These are phyloP conservation scores for Furnarius figulus DNA, from an alignment of 2,113 vertebrate genomes.

Conservation along the genomic window DNA sequence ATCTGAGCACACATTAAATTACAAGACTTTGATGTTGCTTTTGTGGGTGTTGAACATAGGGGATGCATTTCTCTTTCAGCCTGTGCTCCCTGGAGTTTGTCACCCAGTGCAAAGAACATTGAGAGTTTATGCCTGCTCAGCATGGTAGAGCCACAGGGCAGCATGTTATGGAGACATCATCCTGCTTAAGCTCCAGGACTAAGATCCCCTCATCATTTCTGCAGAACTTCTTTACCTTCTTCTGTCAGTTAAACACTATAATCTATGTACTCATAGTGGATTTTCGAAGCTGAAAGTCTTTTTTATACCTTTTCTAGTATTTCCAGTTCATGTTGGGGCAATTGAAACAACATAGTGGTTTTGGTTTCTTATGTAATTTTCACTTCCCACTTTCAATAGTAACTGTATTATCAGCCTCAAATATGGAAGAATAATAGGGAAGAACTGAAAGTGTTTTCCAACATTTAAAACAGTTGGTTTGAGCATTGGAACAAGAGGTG, in stretches of 20 bases:
- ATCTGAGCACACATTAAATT: not conserved
- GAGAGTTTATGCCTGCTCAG: not conserved
- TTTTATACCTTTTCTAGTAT: not conserved
- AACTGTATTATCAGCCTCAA: not conserved
- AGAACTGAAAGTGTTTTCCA: not conserved
- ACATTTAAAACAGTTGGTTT: not conserved
- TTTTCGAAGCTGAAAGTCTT: not conserved
- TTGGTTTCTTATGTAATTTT: not conserved
- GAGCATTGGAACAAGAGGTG: not conserved
- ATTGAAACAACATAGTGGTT: not conserved
- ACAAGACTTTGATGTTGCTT: constrained; percentile 16
- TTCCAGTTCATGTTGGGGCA: not conserved
- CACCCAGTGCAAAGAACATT: not conserved
- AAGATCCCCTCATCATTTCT: not conserved
- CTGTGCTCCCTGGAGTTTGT: not conserved
- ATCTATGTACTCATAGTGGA: not conserved
- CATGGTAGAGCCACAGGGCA: not conserved
- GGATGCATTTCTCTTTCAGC: not conserved
- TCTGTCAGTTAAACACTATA: not conserved
- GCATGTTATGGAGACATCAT: not conserved
- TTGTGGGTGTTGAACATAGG: not conserved
- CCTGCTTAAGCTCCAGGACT: not conserved
- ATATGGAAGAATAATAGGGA: not conserved
- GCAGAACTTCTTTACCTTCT: not conserved
- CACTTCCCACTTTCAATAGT: not conserved